These are phyloP conservation scores for Lordiphosa andalusiaca DNA, from an alignment of 2,888 invertebrate genomes.

Conservation along the genomic window DNA sequence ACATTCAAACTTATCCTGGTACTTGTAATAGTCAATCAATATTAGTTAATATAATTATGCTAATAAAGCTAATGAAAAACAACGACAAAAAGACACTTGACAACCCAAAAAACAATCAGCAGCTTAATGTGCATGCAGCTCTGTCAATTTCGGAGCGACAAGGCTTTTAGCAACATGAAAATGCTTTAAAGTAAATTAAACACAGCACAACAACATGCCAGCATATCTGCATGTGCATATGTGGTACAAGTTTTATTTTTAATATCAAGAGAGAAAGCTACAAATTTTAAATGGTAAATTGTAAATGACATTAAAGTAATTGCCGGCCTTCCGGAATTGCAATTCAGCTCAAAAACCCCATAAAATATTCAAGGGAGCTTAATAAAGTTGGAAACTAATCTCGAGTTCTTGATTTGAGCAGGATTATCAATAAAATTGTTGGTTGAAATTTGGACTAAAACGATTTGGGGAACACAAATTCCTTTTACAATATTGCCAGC, in stretches of 20 bases:
- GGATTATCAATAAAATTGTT: not conserved
- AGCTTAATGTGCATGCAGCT: not conserved
- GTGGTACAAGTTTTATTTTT: not conserved
- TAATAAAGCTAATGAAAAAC: slow-evolving; percentile 56
- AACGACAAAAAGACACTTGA: slow-evolving; percentile 9
- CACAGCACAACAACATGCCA: slow-evolving; percentile 51
- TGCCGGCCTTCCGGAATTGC: not conserved
- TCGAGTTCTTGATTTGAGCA: not conserved
- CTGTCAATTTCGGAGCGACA: not conserved
- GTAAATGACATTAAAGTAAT: slow-evolving; percentile 7
- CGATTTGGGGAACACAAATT: slow-evolving; percentile 31
- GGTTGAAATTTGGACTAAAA: slow-evolving; percentile 24
- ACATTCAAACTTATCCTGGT: slow-evolving; percentile 62
- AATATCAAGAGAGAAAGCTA: no score
- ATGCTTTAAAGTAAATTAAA: slow-evolving; percentile 70
- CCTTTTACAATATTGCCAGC: slow-evolving; percentile 23
- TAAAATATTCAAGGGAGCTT: not conserved
- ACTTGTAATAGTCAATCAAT: slow-evolving; percentile 57
- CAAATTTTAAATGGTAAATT: slow-evolving; percentile 17
- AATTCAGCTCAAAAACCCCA: slow-evolving; percentile 1
- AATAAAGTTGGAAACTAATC: slow-evolving; percentile 1
- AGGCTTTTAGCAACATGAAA: slow-evolving; percentile 61
- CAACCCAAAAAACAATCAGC: not conserved
- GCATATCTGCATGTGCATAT: slow-evolving; percentile 28
- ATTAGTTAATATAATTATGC: slow-evolving; percentile 59